Conservation (phyloP, 2,797 vertebrate genomes). For the Girardinus metallicus region DNA sequence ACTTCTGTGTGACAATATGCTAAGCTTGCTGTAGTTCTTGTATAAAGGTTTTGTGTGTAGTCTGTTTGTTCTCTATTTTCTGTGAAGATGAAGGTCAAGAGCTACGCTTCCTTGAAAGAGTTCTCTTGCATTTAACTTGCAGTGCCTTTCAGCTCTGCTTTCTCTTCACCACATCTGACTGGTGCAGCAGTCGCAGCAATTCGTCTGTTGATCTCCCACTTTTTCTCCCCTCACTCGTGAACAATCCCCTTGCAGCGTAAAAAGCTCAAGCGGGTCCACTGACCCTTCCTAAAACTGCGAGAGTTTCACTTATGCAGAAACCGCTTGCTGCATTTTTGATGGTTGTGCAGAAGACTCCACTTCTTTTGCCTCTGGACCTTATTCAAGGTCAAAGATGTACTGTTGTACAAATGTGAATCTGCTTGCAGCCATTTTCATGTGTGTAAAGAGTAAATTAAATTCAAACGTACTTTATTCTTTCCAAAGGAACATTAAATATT, state of each 20-base stretch:
- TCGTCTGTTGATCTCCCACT: neutral
- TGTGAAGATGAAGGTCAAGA: neutral
- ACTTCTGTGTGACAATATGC: constrained; percentile 60
- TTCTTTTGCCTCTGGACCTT: too few relatives aligned
- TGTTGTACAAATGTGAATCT: too few relatives aligned
- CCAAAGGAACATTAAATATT: too few relatives aligned
- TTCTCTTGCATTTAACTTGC: neutral
- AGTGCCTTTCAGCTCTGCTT: neutral
- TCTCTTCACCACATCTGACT: neutral
- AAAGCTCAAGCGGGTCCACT: too few relatives aligned
- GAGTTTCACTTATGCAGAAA: too few relatives aligned
- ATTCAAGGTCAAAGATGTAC: too few relatives aligned
- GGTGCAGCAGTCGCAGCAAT: neutral
- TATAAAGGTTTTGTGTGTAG: neutral
- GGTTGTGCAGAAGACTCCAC: too few relatives aligned
- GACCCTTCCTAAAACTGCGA: too few relatives aligned
- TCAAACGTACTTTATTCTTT: too few relatives aligned
- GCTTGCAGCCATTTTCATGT: too few relatives aligned
- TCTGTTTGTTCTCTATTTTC: neutral
- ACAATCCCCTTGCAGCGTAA: neutral
- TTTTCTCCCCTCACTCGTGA: neutral
- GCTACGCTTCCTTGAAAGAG: neutral
- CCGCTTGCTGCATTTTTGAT: too few relatives aligned
- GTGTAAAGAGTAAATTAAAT: too few relatives aligned
- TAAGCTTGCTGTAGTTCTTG: neutral